Base-by-base conservation (phyloP, 2,888 invertebrate genomes). In the Cephus runcator region DNA sequence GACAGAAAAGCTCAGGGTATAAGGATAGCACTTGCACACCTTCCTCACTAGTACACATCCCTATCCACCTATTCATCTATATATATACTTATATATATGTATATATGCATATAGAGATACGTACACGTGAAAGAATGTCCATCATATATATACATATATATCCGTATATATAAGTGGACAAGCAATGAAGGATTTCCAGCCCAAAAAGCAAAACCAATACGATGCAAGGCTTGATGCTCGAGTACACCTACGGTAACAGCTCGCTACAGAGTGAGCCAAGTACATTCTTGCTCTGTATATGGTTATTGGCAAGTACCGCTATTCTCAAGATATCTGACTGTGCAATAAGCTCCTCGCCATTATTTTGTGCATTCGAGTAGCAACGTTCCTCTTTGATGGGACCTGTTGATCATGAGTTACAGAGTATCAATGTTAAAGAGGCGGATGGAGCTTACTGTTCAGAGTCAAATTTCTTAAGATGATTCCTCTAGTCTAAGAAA, bases 151-250 rank as follows among this genome's bases (percentile, higher is more conserved):
- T 77, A 40, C 15, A 40, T 40, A 40, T 56, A 56, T 56, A 56
- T 56, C 56, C 71, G 31, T 33, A 71, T 71, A 31, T 71, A 80
- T 88, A 87, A 88, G 89, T 91, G 89, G 89, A 90, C 90, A 91
- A 91, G 91, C 91, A 91, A 91, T 91, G 91, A 90, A 90, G 90
- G 90, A 91, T 89, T 90, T 90, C 91, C 91, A 91, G 91, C 91
- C 91, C 91, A 91, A 90, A 87, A 91, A 91, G 91, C 91, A 91
- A 91, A 91, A 91, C 91, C 91, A 91, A 91, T 91, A 91, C 89
- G 90, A 91, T 91, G 91, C 91, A 91, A 91, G 90, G 91, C 91
- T 91, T 89, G 87, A 91, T 91, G 91, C 91, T 91, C 88, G 90
- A 90, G 88, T 90, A 90, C 90, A 88, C 89, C 91, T 91, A 91